Conservation (phyloP, 2,113 vertebrate genomes). For the Nerophis ophidion region DNA sequence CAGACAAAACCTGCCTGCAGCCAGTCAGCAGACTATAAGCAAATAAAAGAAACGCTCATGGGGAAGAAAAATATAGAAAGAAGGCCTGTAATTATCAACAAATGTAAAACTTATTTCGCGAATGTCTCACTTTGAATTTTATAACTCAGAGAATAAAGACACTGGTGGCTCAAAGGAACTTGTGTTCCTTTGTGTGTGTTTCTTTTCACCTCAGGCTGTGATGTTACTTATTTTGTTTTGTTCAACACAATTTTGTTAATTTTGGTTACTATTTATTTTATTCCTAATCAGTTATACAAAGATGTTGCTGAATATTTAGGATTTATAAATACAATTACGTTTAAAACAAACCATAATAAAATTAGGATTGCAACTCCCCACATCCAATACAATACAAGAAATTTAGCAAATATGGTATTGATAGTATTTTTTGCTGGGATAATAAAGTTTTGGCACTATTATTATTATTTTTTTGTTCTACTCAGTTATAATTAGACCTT, state of each 20-base stretch:
- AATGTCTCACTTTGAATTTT: too few relatives aligned
- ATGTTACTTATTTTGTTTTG: not conserved
- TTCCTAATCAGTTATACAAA: too few relatives aligned
- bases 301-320: not conserved
- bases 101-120: not conserved
- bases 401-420: not conserved
- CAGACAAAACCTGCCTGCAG: slow-evolving; percentile 1
- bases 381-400: not conserved
- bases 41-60: slow-evolving; percentile 1
- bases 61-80: not conserved
- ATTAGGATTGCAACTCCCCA: not conserved
- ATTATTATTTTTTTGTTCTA: too few relatives aligned
- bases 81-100: not conserved
- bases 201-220: not conserved
- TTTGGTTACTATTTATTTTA: not conserved
- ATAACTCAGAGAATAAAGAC: not conserved
- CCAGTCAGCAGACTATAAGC: not conserved
- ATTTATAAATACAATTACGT: not conserved
- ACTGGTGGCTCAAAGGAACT: not conserved
- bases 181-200: not conserved
- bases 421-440: not conserved
- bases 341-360: not conserved
- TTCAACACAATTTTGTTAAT: not conserved
- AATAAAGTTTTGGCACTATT: not conserved
- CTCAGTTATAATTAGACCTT: too few relatives aligned